Conservation (phyloP, 2,888 invertebrate genomes). For the Dione juno region DNA sequence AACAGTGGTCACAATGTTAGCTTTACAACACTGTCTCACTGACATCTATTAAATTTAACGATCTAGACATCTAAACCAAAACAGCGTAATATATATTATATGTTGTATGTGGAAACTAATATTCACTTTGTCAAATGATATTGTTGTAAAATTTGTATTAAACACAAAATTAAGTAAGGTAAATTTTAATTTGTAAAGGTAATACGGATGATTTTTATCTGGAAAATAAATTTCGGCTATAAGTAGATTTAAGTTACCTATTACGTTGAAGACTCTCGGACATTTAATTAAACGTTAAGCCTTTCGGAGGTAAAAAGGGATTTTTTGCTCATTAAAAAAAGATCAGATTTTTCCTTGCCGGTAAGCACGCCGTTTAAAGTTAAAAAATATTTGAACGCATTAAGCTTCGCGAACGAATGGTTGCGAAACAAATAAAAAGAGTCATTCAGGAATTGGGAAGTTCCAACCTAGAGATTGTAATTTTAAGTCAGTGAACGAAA, state of each 20-base stretch:
- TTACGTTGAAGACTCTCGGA: conserved; percentile 43
- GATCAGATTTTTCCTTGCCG: conserved; percentile 50
- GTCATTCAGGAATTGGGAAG: conserved; percentile 55
- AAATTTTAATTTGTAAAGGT: conserved; percentile 26
- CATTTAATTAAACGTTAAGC: conserved; percentile 46
- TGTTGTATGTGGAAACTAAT: not conserved
- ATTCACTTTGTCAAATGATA: conserved; percentile 19
- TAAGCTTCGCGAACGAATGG: conserved; percentile 55
- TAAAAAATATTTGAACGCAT: conserved; percentile 49
- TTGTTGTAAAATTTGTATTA: conserved; percentile 8
- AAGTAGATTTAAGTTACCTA: conserved; percentile 45
- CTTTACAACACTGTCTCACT: conserved; percentile 42
- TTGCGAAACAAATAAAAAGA: conserved; percentile 61
- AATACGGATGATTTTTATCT: conserved; percentile 26
- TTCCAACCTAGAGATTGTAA: conserved; percentile 62
- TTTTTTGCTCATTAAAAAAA: conserved; percentile 49
- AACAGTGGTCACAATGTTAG: conserved; percentile 47
- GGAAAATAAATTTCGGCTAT: conserved; percentile 41
- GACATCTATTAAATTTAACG: conserved; percentile 42
- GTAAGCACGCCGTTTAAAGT: conserved; percentile 48
- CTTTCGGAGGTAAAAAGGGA: conserved; percentile 42
- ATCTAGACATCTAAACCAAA: conserved; percentile 21
- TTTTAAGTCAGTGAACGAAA: conserved; percentile 71
- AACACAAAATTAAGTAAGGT: conserved; percentile 10
- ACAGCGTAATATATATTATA: not conserved